Evolutionary conservation across 2,113 vertebrate species (phyloP).

Genomic region (Sylvietta virens): DNA sequence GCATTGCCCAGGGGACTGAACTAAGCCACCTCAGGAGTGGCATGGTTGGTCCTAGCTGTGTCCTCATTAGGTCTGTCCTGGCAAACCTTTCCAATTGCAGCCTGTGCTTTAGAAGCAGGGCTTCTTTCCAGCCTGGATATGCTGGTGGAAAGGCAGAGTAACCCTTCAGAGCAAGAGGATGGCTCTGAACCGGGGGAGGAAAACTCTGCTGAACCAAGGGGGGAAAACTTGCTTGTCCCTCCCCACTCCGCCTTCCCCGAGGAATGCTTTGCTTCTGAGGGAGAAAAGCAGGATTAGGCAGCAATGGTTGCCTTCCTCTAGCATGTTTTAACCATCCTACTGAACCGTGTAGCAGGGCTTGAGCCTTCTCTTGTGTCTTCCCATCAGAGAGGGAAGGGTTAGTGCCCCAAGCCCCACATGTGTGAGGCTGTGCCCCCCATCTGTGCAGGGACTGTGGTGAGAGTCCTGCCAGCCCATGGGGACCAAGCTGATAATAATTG

Average conservation of each 20-base stretch:
- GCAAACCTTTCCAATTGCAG: not conserved
- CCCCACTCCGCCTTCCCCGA: fast-evolving
- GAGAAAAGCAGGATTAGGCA: not conserved
- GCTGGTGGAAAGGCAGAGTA: not conserved
- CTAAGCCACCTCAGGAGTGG: not conserved
- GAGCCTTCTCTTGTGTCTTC: not conserved
- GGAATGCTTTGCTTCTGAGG: not conserved
- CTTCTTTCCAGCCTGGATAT: not conserved
- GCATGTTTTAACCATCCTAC: not conserved
- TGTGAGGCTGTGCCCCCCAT: not conserved
- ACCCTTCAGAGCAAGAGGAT: not conserved
- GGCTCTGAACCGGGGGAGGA: not conserved
- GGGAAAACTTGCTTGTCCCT: not conserved
- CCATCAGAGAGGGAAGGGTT: not conserved
- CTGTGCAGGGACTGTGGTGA: not conserved
- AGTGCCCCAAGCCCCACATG: not conserved
- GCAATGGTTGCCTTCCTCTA: not conserved
- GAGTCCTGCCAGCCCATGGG: not conserved
- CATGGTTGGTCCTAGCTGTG: not conserved
- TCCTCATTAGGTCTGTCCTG: not conserved
- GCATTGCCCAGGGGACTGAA: not conserved
- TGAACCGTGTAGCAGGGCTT: fast-evolving
- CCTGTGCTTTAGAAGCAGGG: not conserved
- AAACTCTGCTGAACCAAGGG: not conserved
- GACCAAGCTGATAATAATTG: not conserved